Base-by-base conservation (phyloP, 1,140 invertebrate genomes). In the Aphidius ervi region DNA sequence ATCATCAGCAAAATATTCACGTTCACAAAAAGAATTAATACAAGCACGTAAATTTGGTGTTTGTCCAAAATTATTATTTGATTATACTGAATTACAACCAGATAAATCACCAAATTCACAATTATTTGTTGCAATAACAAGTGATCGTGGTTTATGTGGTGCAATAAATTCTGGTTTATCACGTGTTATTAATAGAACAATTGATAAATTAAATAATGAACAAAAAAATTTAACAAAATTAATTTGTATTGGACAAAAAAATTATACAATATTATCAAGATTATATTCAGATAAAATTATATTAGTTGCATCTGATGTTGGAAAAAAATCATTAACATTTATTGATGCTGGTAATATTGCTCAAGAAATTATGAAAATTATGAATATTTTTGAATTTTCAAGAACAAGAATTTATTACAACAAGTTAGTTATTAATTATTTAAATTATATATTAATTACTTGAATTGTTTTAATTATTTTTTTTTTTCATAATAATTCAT, bases 241-340 rank as follows among this genome's bases (percentile, higher is more conserved):
- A 47, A 84, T 97, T 62, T 91, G 91, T 66, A 86, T 98, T 40
- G 95, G 95, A 55, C 95, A 98, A 77, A 98, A 98, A 81, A 88
- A 92, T 6, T 86, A 91, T 61, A 82, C 83, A 23, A 90, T 95
- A 74, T 79, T 97, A 63, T 83, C 89, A 65, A 87, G 90, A 69
- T 72, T 89, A 9, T 93, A 88, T 77, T 80, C 82, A 3, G 86
- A 93, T 59, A 88, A 94, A 70, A 90, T 98, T 70, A 78, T 95
- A 61, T 77, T 92, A 68, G 87, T 89, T 31, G 87, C 85, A 61
- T 87, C 87, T 69, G 87, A 90, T 78, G 79, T 90, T 75, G 95
- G 95, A 4, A 91, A 94, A 70, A 85, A 89, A 72, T 91, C 93
- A 55, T 91, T 94, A 40, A 88, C 88, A 10, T 97, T 97, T 81